phyloP scores from a whole-genome alignment of 1,140 invertebrate species.

The Drosophila ogumai region DNA sequence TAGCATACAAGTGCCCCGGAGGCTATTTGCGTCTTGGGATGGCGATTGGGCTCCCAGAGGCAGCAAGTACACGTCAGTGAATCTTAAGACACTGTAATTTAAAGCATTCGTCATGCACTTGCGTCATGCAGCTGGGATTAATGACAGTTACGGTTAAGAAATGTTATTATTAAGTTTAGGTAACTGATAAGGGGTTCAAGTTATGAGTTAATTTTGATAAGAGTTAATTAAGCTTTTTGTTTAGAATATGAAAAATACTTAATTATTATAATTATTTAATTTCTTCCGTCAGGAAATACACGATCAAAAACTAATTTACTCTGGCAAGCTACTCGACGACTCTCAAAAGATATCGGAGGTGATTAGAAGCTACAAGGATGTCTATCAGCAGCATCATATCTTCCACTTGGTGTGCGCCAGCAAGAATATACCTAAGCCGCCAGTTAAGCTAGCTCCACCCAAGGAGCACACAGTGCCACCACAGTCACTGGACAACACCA shows the following conservation, averaged over 20 bases:
- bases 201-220: neutral
- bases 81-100: slow-evolving; percentile 26
- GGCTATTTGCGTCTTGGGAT: slow-evolving; percentile 60
- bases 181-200: neutral
- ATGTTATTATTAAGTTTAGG: neutral
- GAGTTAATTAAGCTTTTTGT: neutral
- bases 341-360: slow-evolving; percentile 92
- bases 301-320: slow-evolving; percentile 96
- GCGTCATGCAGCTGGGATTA: slow-evolving; percentile 42
- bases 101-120: slow-evolving; percentile 38
- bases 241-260: neutral
- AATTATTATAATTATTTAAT: neutral
- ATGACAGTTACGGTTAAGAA: slow-evolving; percentile 1
- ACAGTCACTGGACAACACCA: slow-evolving; percentile 54
- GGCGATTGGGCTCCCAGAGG: neutral
- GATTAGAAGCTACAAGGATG: slow-evolving; percentile 89
- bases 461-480: slow-evolving; percentile 24
- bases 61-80: slow-evolving; percentile 63
- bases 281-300: slow-evolving; percentile 86
- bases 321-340: slow-evolving; percentile 93
- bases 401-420: slow-evolving; percentile 93
- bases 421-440: slow-evolving; percentile 76
- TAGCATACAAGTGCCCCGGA: slow-evolving; percentile 6
- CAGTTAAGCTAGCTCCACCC: slow-evolving; percentile 46
- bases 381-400: slow-evolving; percentile 89